phyloP scores from a whole-genome alignment of 2,888 invertebrate genomes.

The Gryllus longicercus region DNA sequence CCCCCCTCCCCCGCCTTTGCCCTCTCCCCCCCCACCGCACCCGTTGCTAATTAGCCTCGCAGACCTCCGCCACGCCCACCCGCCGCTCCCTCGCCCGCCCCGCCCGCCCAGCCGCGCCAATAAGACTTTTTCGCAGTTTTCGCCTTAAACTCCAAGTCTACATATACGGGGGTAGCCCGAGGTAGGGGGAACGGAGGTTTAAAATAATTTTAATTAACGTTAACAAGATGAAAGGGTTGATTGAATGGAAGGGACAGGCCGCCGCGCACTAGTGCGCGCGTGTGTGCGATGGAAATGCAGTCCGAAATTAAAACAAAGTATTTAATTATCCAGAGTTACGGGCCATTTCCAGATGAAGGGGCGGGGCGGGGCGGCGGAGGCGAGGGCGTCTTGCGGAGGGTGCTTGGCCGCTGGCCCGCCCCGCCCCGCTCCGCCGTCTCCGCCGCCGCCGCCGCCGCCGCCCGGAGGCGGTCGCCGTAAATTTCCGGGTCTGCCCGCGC shows the following conservation, averaged over 20 bases:
- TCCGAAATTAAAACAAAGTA: constrained; percentile 25
- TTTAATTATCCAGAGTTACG: constrained; percentile 22
- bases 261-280: neutral
- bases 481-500: neutral
- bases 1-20: neutral
- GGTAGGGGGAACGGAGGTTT: constrained; percentile 23
- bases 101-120: constrained; percentile 26
- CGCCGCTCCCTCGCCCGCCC: neutral
- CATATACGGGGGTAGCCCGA: too few species aligned
- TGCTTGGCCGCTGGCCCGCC: too few species aligned
- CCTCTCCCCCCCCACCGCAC: constrained; percentile 12
- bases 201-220: constrained; percentile 33
- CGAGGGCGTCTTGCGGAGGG: too few species aligned
- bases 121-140: constrained; percentile 24
- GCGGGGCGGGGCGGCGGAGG: neutral
- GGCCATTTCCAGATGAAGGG: constrained; percentile 18
- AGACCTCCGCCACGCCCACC: neutral
- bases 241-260: constrained; percentile 19
- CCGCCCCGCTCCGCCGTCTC: too few species aligned
- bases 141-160: neutral
- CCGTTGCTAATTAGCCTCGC: neutral
- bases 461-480: neutral
- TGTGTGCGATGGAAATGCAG: constrained; percentile 6
- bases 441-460: neutral
- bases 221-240: constrained; percentile 40